A percentile compares a stretch with the other conserved stretches of the same genome.
These are phyloP conservation scores for Daptonema setosum DNA, from an alignment of 2,888 invertebrate genomes.

Conservation along the genomic window DNA sequence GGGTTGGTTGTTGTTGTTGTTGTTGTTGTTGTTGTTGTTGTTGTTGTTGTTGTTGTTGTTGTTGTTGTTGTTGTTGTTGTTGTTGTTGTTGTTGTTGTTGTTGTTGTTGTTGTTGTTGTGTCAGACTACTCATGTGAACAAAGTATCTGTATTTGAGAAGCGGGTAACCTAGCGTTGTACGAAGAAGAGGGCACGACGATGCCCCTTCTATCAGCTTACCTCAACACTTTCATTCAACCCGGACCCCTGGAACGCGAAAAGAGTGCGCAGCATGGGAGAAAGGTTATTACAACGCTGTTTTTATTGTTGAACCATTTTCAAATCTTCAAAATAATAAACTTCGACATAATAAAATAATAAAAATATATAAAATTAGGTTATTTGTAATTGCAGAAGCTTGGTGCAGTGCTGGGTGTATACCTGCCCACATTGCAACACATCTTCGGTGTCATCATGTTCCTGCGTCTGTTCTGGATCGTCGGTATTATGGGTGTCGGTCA, in stretches of 20 bases:
- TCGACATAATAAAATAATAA: too few relatives aligned
- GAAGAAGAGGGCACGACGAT: constrained; percentile 13
- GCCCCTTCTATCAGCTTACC: constrained; percentile 16
- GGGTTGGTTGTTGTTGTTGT: too few relatives aligned
- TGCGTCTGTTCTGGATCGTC: constrained; percentile 94
- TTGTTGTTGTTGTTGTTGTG: too few relatives aligned
- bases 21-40: too few relatives aligned
- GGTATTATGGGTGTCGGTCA: constrained; percentile 85
- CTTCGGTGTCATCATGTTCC: constrained; percentile 95
- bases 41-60: too few relatives aligned
- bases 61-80: too few relatives aligned
- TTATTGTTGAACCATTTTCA: too few relatives aligned
- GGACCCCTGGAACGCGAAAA: constrained; percentile 22
- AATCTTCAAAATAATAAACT: too few relatives aligned
- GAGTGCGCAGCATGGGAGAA: constrained; percentile 18
- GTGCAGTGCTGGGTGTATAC: constrained; percentile 89
- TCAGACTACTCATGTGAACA: too few relatives aligned
- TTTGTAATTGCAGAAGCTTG: constrained; percentile 40
- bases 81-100: too few relatives aligned
- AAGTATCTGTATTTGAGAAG: too few relatives aligned
- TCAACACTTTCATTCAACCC: constrained; percentile 23
- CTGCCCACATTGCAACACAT: constrained; percentile 98
- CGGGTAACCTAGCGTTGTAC: constrained; percentile 16
- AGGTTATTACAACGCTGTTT: background rate
- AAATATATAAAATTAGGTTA: background rate